These are phyloP conservation scores for Electrophaes corylata DNA, from an alignment of 2,888 invertebrate species.

Conservation along the genomic window DNA sequence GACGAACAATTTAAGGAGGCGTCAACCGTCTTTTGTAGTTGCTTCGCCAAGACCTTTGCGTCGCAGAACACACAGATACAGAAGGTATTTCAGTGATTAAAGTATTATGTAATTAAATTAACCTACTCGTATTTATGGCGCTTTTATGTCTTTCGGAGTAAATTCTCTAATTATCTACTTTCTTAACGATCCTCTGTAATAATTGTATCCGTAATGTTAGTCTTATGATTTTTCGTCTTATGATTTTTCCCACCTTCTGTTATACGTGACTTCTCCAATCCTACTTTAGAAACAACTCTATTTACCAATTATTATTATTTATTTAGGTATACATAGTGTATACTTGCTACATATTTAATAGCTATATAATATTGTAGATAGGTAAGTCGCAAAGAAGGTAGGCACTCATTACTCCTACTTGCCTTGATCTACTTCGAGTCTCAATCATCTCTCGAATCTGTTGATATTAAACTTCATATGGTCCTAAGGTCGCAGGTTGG, in stretches of 20 bases:
- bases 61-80: constrained; percentile 47
- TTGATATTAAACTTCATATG: too few relatives aligned
- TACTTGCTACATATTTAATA: too few relatives aligned
- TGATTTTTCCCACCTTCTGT: neutral
- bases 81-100: constrained; percentile 42
- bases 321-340: too few relatives aligned
- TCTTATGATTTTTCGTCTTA: constrained; percentile 1
- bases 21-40: constrained; percentile 43
- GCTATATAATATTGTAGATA: too few relatives aligned
- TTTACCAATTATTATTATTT: neutral
- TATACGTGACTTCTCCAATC: neutral
- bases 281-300: too few relatives aligned
- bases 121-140: neutral
- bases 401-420: too few relatives aligned
- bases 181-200: neutral
- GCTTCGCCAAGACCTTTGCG: constrained; percentile 42
- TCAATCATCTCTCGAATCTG: too few relatives aligned
- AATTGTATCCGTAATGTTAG: neutral
- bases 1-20: constrained; percentile 38
- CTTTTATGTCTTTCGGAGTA: constrained; percentile 7
- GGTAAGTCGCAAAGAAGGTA: too few relatives aligned
- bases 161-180: constrained; percentile 4
- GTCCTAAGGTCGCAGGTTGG: too few relatives aligned
- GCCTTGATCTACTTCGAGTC: too few relatives aligned
- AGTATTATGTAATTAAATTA: neutral